Evolutionary conservation across 37 sponge, comb jelly and placozoan species (phyloP).

Genomic region (Mnemiopsis leidyi): DNA sequence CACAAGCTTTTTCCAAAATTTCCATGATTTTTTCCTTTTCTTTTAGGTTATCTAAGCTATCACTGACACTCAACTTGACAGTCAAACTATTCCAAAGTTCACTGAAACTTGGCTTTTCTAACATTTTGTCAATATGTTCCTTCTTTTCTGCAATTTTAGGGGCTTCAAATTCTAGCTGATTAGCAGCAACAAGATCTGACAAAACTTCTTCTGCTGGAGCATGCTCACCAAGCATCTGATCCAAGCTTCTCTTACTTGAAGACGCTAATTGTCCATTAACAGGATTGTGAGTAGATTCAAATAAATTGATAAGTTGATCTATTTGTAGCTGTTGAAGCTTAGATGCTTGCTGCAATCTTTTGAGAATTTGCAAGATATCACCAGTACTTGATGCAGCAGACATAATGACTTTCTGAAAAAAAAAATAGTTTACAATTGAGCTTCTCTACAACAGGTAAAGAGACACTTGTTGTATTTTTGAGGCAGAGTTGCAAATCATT

Average conservation of each 20-base stretch:
- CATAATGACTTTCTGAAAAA: neutral
- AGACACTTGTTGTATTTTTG: too few relatives aligned
- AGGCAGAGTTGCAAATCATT: too few relatives aligned
- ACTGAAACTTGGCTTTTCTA: neutral
- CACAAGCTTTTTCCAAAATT: slow-evolving; percentile 3
- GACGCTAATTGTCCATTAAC: too few relatives aligned
- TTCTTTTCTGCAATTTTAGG: neutral
- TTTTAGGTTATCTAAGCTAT: neutral
- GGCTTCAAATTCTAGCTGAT: neutral
- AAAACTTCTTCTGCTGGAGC: neutral
- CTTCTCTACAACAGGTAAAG: too few relatives aligned
- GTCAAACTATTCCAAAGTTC: neutral
- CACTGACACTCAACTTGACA: neutral
- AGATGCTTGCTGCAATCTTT: neutral
- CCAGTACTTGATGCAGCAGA: neutral
- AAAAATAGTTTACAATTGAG: too few relatives aligned
- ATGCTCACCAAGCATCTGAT: neutral
- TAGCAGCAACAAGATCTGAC: neutral
- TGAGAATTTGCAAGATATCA: neutral
- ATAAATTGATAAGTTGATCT: neutral
- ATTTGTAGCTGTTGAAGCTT: slow-evolving; percentile 28
- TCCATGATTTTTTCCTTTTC: neutral
- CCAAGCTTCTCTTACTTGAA: neutral
- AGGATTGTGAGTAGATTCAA: neutral
- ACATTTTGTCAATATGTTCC: slow-evolving; percentile 40